Conservation (phyloP, 2,797 vertebrate species). For the Pangasius macronema region DNA sequence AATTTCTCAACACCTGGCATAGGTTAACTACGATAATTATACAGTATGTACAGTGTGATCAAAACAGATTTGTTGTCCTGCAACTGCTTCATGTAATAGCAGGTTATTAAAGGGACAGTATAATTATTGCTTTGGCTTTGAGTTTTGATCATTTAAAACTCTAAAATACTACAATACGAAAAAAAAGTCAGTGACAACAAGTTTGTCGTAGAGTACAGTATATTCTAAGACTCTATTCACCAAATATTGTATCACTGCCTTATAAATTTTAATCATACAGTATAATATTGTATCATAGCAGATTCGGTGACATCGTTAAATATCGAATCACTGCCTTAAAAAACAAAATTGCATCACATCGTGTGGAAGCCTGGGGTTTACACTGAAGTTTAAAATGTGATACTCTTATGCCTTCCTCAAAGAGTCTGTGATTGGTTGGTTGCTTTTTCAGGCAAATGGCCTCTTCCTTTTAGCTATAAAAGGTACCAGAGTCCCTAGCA, state of each 20-base stretch:
- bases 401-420: background rate
- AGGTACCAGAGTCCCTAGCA: background rate
- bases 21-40: constrained; percentile 15
- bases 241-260: background rate
- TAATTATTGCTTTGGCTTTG: constrained; percentile 20
- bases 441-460: background rate
- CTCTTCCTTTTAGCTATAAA: background rate
- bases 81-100: background rate
- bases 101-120: constrained; percentile 15
- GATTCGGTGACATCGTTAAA: background rate
- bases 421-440: background rate
- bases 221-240: too few relatives aligned
- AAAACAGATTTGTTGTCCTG: constrained; percentile 17
- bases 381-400: background rate
- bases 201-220: too few relatives aligned
- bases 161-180: too few relatives aligned
- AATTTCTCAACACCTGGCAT: constrained; percentile 9
- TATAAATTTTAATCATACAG: background rate
- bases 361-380: background rate
- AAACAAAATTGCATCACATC: background rate
- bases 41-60: constrained; percentile 18
- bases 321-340: background rate
- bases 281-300: background rate
- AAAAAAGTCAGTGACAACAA: too few relatives aligned
- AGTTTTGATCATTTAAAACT: background rate